Evolutionary conservation across 1,140 invertebrate genomes (phyloP).

Genomic region (Eurosta solidaginis): DNA sequence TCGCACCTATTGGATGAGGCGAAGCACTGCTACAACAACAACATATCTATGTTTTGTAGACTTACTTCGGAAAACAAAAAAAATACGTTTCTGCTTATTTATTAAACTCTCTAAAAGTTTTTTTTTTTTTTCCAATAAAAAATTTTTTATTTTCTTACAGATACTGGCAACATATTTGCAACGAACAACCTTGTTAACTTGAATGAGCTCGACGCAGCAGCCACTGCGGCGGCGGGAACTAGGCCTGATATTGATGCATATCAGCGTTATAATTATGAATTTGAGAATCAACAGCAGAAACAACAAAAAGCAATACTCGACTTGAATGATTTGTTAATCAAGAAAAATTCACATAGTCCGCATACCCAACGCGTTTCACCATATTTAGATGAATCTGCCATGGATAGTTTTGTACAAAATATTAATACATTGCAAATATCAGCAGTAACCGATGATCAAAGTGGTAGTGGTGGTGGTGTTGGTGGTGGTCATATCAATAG

Average conservation of each 20-base stretch:
- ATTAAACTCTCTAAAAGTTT: not conserved
- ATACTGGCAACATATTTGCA: constrained; percentile 17
- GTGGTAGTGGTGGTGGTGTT: no score
- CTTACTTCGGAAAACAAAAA: no score
- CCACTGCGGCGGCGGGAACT: constrained; percentile 35
- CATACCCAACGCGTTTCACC: constrained; percentile 49
- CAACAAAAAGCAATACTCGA: constrained; percentile 45
- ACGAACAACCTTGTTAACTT: constrained; percentile 29
- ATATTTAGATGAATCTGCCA: constrained; percentile 51
- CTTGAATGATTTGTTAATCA: constrained; percentile 47
- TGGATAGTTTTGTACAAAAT: constrained; percentile 56
- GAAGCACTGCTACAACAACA: no score
- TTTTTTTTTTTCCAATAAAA: no score
- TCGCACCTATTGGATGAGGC: no score
- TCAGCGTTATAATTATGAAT: constrained; percentile 17
- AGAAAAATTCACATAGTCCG: constrained; percentile 25
- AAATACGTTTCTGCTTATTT: not conserved
- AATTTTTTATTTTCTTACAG: not conserved
- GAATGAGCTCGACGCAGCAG: constrained; percentile 35
- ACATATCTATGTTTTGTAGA: no score
- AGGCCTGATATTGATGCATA: constrained; percentile 47
- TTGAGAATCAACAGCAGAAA: constrained; percentile 26
- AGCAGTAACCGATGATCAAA: constrained; percentile 46
- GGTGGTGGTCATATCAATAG: constrained; percentile 47
- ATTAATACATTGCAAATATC: constrained; percentile 51